phyloP scores from a whole-genome alignment of 2,113 vertebrate species.

The Himantopus leucocephalus region DNA sequence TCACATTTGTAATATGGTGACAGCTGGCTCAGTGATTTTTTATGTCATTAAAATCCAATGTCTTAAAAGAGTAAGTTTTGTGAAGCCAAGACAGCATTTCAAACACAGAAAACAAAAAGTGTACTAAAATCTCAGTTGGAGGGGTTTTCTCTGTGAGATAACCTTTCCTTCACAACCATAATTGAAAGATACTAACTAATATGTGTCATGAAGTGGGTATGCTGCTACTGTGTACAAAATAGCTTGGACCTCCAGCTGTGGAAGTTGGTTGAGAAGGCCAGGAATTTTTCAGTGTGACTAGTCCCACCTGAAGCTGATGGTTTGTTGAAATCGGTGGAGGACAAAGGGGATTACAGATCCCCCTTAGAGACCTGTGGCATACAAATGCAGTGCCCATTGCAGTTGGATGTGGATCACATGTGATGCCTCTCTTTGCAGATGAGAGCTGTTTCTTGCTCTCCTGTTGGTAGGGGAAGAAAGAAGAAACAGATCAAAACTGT shows the following conservation, averaged over 20 bases:
- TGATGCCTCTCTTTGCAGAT: neutral
- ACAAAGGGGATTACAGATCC: neutral
- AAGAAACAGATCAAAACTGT: neutral
- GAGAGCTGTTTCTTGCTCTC: neutral
- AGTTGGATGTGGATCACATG: rapidly evolving
- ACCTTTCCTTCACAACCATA: neutral
- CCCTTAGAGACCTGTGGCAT: neutral
- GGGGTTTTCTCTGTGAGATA: neutral
- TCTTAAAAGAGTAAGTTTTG: conserved; percentile 28
- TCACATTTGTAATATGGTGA: conserved; percentile 51
- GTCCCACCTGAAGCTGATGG: neutral
- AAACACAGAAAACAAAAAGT: neutral
- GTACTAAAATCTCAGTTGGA: neutral
- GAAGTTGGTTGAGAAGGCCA: neutral
- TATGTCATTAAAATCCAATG: conserved; percentile 54
- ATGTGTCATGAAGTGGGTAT: neutral
- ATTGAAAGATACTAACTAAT: neutral
- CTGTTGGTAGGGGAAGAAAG: neutral
- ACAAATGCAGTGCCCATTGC: neutral
- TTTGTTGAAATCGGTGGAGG: neutral
- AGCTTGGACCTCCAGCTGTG: neutral
- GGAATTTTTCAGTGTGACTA: neutral
- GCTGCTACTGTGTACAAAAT: rapidly evolving
- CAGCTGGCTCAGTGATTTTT: conserved; percentile 53
- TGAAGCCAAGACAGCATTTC: conserved; percentile 8